Conservation (phyloP, 2,888 invertebrate species). For the Cataglyphis livida region DNA sequence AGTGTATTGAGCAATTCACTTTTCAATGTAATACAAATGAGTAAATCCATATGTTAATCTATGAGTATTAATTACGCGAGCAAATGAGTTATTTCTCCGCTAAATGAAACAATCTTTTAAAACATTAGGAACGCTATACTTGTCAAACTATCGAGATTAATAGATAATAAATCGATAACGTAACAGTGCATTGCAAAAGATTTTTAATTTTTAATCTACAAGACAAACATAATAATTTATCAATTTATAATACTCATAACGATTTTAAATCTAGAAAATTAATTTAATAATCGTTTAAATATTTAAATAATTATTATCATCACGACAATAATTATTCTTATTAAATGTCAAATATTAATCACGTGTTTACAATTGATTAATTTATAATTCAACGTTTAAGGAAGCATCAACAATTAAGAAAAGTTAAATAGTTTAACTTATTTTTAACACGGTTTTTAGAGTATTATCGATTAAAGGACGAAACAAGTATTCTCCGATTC, state of each 20-base stretch:
- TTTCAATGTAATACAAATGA: background rate
- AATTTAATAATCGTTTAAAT: background rate
- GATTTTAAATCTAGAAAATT: background rate
- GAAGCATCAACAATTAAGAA: slow-evolving; percentile 5
- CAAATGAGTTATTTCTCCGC: background rate
- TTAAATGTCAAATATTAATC: background rate
- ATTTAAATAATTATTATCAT: background rate
- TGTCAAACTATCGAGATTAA: background rate
- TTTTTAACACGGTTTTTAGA: background rate
- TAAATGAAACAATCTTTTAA: background rate
- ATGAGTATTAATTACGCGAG: background rate
- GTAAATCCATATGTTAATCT: background rate
- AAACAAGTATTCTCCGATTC: slow-evolving; percentile 53
- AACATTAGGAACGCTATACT: background rate
- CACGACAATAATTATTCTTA: background rate
- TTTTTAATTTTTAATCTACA: background rate
- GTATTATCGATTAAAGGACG: slow-evolving; percentile 12
- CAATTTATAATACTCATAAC: background rate
- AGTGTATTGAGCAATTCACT: background rate
- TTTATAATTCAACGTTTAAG: background rate
- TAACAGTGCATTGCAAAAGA: background rate
- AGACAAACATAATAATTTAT: background rate
- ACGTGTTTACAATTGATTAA: background rate
- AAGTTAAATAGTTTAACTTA: background rate
- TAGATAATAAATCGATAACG: background rate